Base-by-base conservation (phyloP, 2,113 vertebrate species). In the Trichomycterus rosablanca region DNA sequence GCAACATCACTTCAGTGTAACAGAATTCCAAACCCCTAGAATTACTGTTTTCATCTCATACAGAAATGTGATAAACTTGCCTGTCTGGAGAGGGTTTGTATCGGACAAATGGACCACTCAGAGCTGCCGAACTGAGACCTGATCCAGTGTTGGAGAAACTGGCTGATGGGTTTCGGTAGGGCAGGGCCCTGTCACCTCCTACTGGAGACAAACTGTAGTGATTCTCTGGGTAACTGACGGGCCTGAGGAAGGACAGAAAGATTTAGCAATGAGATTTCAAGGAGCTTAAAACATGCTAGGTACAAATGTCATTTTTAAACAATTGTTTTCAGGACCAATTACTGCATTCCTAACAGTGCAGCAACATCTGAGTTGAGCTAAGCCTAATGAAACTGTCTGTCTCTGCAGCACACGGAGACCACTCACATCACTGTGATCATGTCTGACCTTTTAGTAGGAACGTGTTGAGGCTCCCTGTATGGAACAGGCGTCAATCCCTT, bases 211-310 rank as follows among this genome's bases (percentile, higher is more conserved):
- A 50, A 22, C 68, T 80, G 69, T 88, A 93, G 28, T 93, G 89
- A 37, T 91, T 94, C 76, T 97, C 93, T 2, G 93, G 93, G 74
- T 91, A 95, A 67, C 93, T 97, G 73, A 95, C 90, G 0, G 93
- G 93, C 78, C 93, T 95, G 73, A 59, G 34, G 26, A 23, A 74
- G 12, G n/a, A 59, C 20, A 61, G 35, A 20, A 0, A 43, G 11
- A 51, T 16, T 28, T 19, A 28, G 32, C 63, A 28, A 24, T 35
- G 32, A 61, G 49, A 56, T 3, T 30, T 3, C 7, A 30, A 7
- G n/a, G n/a, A n/a, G n/a, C n/a, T n/a, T n/a, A n/a, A n/a, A n/a
- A n/a, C n/a, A n/a, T n/a, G n/a, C n/a, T n/a, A n/a, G n/a, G n/a
- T n/a, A n/a, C n/a, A n/a, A n/a, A n/a, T n/a, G n/a, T n/a, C n/a